phyloP scores from a whole-genome alignment of 2,888 invertebrate genomes.

The Cantharis lateralis region DNA sequence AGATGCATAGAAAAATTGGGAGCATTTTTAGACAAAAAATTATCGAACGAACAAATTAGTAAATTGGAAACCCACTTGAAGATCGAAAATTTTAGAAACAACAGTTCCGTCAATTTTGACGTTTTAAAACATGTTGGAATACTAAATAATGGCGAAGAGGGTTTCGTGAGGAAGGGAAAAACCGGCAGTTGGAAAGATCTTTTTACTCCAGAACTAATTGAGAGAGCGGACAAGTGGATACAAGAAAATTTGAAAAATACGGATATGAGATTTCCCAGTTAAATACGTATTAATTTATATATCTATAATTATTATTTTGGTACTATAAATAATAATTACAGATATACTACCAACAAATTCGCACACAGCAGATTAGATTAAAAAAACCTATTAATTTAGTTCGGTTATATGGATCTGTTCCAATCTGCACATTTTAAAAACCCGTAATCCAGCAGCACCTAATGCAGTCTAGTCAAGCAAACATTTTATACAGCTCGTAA shows the following conservation, averaged over 20 bases:
- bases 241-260: conserved; percentile 64
- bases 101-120: conserved; percentile 77
- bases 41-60: conserved; percentile 63
- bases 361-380: no score
- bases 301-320: no score
- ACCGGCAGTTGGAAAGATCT: conserved; percentile 73
- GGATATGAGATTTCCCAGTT: conserved; percentile 64
- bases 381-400: no score
- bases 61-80: conserved; percentile 72
- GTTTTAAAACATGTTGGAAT: conserved; percentile 67
- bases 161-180: conserved; percentile 72
- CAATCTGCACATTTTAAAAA: neutral
- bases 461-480: neutral
- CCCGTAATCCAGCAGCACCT: neutral
- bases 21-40: conserved; percentile 64
- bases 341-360: no score
- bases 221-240: conserved; percentile 73
- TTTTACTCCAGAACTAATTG: conserved; percentile 69
- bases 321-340: no score
- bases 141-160: conserved; percentile 61
- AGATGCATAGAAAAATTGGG: conserved; percentile 63
- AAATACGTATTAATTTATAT: no score
- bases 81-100: conserved; percentile 81
- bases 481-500: neutral
- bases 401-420: no score